Conservation (phyloP, 2,888 invertebrate genomes). For the Microctonus brassicae region DNA sequence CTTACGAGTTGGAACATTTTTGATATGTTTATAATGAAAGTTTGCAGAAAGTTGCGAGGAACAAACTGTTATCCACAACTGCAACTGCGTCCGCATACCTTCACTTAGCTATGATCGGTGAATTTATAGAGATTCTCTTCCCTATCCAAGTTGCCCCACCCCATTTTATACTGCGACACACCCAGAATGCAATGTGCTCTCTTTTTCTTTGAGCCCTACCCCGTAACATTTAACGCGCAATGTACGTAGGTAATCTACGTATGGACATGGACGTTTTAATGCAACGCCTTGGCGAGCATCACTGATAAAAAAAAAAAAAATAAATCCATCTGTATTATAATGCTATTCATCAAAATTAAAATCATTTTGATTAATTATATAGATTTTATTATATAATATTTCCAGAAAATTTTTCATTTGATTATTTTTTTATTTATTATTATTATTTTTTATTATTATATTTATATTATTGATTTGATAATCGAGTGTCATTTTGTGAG, state of each 20-base stretch:
- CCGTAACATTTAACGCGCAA: conserved; percentile 57
- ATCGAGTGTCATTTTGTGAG: too few relatives aligned
- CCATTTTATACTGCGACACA: conserved; percentile 52
- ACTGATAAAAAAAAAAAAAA: too few relatives aligned
- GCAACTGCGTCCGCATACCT: conserved; percentile 54
- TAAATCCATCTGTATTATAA: conserved; percentile 10
- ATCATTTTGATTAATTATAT: background rate
- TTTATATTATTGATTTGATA: too few relatives aligned
- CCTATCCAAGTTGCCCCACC: conserved; percentile 49
- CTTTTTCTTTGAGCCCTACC: conserved; percentile 60
- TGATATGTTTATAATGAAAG: background rate
- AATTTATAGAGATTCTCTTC: conserved; percentile 62
- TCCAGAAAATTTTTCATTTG: too few relatives aligned
- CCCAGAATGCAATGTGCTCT: conserved; percentile 65
- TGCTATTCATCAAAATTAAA: background rate
- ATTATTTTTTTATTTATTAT: too few relatives aligned
- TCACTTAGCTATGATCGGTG: conserved; percentile 52
- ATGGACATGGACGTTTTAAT: conserved; percentile 27
- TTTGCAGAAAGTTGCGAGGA: background rate
- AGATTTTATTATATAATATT: background rate
- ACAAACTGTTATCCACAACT: conserved; percentile 26
- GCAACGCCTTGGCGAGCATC: conserved; percentile 7
- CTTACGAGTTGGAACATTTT: conserved; percentile 23
- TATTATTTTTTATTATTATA: too few relatives aligned
- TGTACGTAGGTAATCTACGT: conserved; percentile 37